Evolutionary conservation across 2,797 vertebrate genomes (phyloP).

Genomic region (Clamator glandarius): DNA sequence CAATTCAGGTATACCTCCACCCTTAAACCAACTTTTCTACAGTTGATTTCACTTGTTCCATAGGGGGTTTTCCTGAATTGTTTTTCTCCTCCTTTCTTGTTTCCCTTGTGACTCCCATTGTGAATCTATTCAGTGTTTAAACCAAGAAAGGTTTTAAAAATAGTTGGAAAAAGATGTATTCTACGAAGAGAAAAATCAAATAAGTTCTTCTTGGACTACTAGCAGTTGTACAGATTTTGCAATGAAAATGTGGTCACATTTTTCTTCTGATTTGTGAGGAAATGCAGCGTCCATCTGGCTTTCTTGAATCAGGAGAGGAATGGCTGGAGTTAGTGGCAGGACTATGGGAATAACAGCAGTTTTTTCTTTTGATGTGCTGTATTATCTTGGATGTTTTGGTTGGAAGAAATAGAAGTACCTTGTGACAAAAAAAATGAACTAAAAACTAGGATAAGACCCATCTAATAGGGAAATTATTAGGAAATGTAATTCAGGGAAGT

Average conservation of each 20-base stretch:
- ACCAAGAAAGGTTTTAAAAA: neutral
- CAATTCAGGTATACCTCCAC: neutral
- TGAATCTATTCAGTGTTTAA: neutral
- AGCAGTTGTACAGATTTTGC: neutral
- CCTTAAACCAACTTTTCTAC: neutral
- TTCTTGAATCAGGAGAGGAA: neutral
- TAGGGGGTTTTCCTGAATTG: fast-evolving
- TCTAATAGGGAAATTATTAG: neutral
- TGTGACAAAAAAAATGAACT: no score
- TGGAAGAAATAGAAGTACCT: neutral
- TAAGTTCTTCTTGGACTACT: neutral
- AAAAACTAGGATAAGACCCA: neutral
- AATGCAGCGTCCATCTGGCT: neutral
- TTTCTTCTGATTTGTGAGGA: neutral
- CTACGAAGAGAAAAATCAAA: neutral
- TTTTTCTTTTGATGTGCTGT: neutral
- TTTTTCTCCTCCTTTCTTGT: neutral
- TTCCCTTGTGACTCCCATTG: neutral
- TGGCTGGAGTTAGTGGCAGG: neutral
- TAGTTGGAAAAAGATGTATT: neutral
- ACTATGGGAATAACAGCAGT: neutral
- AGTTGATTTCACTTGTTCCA: neutral
- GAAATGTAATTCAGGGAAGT: neutral
- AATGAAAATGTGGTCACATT: neutral
- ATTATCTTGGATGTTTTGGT: neutral